These are phyloP conservation scores for Bucco capensis DNA, from an alignment of 2,113 vertebrate species.

Conservation along the genomic window DNA sequence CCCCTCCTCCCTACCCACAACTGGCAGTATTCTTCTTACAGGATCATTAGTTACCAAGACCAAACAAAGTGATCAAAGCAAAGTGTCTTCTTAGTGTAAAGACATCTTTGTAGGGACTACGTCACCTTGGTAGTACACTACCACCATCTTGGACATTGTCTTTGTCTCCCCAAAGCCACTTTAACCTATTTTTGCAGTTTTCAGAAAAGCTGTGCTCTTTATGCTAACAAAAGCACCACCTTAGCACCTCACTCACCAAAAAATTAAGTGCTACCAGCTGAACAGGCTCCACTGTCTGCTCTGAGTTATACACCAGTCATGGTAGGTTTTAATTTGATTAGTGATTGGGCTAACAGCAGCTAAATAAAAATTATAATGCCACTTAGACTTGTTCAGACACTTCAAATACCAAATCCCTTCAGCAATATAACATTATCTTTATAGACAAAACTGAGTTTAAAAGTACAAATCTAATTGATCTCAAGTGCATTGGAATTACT, in stretches of 20 bases:
- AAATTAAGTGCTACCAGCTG: background rate
- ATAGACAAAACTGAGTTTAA: constrained; percentile 64
- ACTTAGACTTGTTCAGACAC: constrained; percentile 51
- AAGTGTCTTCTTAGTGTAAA: fast-evolving
- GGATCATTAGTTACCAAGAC: background rate
- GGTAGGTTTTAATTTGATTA: constrained; percentile 58
- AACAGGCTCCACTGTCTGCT: background rate
- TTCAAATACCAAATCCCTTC: constrained; percentile 57
- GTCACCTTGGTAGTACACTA: no score
- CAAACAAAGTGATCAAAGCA: background rate
- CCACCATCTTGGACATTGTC: background rate
- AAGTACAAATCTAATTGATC: constrained; percentile 66
- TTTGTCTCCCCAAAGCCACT: background rate
- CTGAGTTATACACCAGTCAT: constrained; percentile 19
- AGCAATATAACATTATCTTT: constrained; percentile 51
- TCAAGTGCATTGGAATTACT: constrained; percentile 65
- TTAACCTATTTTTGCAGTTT: background rate
- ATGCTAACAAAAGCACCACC: background rate
- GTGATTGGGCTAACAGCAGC: constrained; percentile 56
- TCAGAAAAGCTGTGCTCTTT: background rate
- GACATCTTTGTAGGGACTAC: background rate
- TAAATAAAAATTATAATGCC: constrained; percentile 60
- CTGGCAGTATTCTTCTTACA: background rate
- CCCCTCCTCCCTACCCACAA: background rate
- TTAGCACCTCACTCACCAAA: background rate